Conservation (phyloP, 2,113 vertebrate genomes). For the Tyrannus savana region DNA sequence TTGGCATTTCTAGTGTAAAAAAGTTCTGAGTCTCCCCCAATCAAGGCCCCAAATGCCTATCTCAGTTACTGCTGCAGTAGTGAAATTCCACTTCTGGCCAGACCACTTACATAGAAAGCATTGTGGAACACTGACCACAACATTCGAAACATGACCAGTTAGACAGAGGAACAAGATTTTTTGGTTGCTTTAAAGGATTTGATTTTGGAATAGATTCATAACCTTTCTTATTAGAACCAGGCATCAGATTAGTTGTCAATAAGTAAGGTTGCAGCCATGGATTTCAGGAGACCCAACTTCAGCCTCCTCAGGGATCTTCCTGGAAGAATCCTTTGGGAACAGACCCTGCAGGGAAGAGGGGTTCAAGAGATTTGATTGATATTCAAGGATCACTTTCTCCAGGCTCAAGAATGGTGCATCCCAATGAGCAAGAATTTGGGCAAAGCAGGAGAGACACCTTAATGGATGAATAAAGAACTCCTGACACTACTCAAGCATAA, state of each 20-base stretch:
- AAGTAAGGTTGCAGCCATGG: neutral
- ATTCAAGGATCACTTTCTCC: neutral
- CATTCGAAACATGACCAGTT: neutral
- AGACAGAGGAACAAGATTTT: neutral
- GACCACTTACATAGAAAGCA: neutral
- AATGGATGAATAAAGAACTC: neutral
- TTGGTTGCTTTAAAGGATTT: neutral
- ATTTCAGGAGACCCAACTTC: neutral
- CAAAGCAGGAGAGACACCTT: neutral
- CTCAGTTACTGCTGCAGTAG: neutral
- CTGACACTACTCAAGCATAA: neutral
- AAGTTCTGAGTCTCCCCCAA: neutral
- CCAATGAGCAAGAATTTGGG: neutral
- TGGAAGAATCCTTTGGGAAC: neutral
- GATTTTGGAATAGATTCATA: neutral
- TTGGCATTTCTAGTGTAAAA: neutral
- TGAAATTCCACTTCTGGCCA: neutral
- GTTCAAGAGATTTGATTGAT: neutral
- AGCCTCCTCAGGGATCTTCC: neutral
- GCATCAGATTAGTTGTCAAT: neutral
- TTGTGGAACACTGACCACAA: neutral
- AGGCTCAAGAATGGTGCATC: neutral
- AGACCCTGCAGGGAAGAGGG: neutral
- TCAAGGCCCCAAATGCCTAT: accelerated
- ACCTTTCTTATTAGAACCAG: neutral